Evolutionary conservation across 2,888 invertebrate genomes (phyloP), one percentile per base, ranked within the genome.

Genomic region (Oscheius onirici): DNA sequence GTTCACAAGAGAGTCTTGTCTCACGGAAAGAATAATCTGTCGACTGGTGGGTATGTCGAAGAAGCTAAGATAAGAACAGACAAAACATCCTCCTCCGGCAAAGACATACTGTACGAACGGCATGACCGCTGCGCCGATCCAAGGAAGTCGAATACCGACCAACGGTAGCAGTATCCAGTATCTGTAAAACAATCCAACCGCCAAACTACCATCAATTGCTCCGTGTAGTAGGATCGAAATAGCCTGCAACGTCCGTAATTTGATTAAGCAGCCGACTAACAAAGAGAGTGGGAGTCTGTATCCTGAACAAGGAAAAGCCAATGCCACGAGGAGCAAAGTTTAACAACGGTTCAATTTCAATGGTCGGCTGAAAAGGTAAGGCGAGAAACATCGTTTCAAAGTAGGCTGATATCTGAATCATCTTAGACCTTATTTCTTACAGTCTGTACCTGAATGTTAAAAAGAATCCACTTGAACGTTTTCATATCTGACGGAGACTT

Each of bases 141-240:
- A 28, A 11, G 22, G 55, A 55, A 55, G 26, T 10, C 55, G 55
- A 3, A 55, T 26, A n/a, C 28, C 26, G 8, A 55, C 26, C 55
- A 55, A 24, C 5, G 55, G 24, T 28, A 55, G 28, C 1, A 55
- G 55, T 5, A 55, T n/a, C 26, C 55, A 55, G n/a, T 55, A 55
- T 13, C 55, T 24, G 28, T 55, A 55, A n/a, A 55, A 24, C 15
- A 55, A 6, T 2, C 28, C 55, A 11, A 55, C 22, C 10, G 26
- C 26, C 55, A 55, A 11, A 11, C 28, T 28, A 15, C 55, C 55
- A n/a, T 28, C 28, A 10, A 55, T 55, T 15, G 15, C 10, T 13
- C 55, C 55, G 28, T 55, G 55, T 24, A 55, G 55, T 3, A 55
- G n/a, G 13, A 55, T 28, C 1, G 55, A 20, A 13, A 55, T 15